A percentile compares a stretch with the other conserved stretches of the same genome.
Conservation (phyloP, 2,888 invertebrate species). For the Plebejus melissa region DNA sequence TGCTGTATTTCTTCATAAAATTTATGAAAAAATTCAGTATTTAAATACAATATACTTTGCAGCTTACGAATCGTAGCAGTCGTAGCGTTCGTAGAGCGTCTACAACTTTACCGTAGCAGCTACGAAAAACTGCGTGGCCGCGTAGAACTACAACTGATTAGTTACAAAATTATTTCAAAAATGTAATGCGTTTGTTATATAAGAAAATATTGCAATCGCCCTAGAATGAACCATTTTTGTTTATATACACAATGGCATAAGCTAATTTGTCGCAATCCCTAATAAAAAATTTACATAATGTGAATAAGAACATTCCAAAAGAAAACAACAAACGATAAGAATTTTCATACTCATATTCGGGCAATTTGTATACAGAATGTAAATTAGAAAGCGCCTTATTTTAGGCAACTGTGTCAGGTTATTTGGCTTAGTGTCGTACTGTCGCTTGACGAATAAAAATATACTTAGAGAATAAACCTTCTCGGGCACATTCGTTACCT, state of each 20-base stretch:
- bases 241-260: slow-evolving; percentile 34
- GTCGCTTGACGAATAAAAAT: slow-evolving; percentile 57
- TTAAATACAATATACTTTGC: background rate
- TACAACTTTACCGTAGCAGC: background rate
- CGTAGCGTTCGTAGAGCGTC: background rate
- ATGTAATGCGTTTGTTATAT: background rate
- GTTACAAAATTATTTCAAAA: background rate
- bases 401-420: slow-evolving; percentile 64
- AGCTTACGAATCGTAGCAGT: background rate
- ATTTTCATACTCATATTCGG: slow-evolving; percentile 74
- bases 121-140: background rate
- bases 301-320: slow-evolving; percentile 62
- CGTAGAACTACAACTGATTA: background rate
- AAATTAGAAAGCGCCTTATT: slow-evolving; percentile 75
- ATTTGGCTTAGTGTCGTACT: slow-evolving; percentile 66
- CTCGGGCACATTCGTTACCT: slow-evolving; percentile 54
- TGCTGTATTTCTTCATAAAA: too few species aligned
- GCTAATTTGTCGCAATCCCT: slow-evolving; percentile 67
- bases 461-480: slow-evolving; percentile 54
- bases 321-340: slow-evolving; percentile 69
- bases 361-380: slow-evolving; percentile 76
- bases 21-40: background rate
- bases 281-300: slow-evolving; percentile 71
- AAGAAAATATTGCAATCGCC: background rate
- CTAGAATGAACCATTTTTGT: background rate